A percentile compares a stretch with the other conserved stretches of the same genome.
phyloP scores from a whole-genome alignment of 2,797 vertebrate species.

The Fistularia tabacaria region DNA sequence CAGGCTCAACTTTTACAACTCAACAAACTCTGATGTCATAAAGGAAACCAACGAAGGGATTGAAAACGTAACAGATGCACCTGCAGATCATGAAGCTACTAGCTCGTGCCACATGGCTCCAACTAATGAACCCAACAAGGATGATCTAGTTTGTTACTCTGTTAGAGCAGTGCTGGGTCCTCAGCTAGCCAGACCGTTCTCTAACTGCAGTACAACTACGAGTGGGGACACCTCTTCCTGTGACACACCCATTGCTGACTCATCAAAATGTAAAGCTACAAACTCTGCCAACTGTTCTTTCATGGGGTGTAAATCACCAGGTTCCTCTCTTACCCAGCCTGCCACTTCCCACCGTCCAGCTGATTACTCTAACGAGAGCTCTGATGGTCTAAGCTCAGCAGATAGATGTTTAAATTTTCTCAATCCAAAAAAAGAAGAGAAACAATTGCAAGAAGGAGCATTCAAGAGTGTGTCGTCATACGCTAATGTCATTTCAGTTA shows the following conservation, averaged over 20 bases:
- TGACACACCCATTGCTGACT: background rate
- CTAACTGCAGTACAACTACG: constrained; percentile 9
- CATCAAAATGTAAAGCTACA: too few species aligned
- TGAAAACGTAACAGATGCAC: background rate
- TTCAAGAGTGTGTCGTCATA: constrained; percentile 2
- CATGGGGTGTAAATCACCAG: too few species aligned
- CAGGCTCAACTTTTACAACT: constrained; percentile 67
- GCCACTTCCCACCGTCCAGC: background rate
- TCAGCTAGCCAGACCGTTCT: constrained; percentile 43
- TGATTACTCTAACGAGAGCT: background rate
- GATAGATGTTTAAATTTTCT: background rate
- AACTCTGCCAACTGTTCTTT: too few species aligned
- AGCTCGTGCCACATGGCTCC: background rate
- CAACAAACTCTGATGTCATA: constrained; percentile 6
- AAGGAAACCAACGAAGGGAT: constrained; percentile 7
- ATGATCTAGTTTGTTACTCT: constrained; percentile 56
- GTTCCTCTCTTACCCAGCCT: background rate
- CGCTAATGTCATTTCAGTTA: too few species aligned
- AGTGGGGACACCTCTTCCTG: background rate
- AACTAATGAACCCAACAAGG: background rate
- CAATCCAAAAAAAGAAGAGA: background rate
- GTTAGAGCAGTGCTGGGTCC: constrained; percentile 62
- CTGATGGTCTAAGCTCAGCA: background rate
- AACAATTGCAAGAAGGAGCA: constrained; percentile 3
- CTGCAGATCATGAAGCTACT: background rate